Evolutionary conservation across 2,888 invertebrate genomes (phyloP).

Genomic region (Lamproptera curius): DNA sequence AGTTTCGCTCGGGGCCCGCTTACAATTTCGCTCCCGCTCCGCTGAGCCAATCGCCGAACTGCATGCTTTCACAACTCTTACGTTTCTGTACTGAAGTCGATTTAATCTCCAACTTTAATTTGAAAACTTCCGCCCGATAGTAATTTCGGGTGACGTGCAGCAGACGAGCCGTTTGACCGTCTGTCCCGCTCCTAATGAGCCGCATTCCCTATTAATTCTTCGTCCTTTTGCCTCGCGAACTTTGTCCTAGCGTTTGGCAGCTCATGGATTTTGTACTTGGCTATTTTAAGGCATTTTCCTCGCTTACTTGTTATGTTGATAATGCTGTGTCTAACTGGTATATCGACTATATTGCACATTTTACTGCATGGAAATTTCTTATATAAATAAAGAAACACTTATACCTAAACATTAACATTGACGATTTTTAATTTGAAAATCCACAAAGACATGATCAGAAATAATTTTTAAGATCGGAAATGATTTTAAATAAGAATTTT

Average conservation of each 20-base stretch:
- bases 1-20: neutral
- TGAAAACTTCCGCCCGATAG: constrained; percentile 38
- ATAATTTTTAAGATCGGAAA: too few relatives aligned
- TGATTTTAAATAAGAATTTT: too few relatives aligned
- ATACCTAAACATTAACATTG: too few relatives aligned
- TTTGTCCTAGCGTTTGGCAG: constrained; percentile 15
- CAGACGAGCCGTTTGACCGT: constrained; percentile 38
- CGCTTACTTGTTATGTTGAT: too few relatives aligned
- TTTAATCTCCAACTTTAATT: constrained; percentile 38
- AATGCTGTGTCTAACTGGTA: too few relatives aligned
- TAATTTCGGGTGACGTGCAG: constrained; percentile 37
- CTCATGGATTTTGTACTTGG: too few relatives aligned
- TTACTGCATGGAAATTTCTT: too few relatives aligned
- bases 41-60: neutral
- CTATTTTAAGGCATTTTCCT: too few relatives aligned
- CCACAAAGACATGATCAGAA: too few relatives aligned
- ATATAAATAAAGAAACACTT: too few relatives aligned
- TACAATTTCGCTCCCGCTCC: neutral
- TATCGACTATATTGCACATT: too few relatives aligned
- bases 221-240: constrained; percentile 22
- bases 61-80: constrained; percentile 15
- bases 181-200: constrained; percentile 34
- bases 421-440: too few relatives aligned
- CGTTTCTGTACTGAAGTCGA: constrained; percentile 26
- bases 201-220: constrained; percentile 28